Percentiles rank a stretch among this genome's conserved stretches.
These are phyloP conservation scores for Siderastrea siderea DNA, from an alignment of 92 coral and sea anemone species.

Conservation along the genomic window DNA sequence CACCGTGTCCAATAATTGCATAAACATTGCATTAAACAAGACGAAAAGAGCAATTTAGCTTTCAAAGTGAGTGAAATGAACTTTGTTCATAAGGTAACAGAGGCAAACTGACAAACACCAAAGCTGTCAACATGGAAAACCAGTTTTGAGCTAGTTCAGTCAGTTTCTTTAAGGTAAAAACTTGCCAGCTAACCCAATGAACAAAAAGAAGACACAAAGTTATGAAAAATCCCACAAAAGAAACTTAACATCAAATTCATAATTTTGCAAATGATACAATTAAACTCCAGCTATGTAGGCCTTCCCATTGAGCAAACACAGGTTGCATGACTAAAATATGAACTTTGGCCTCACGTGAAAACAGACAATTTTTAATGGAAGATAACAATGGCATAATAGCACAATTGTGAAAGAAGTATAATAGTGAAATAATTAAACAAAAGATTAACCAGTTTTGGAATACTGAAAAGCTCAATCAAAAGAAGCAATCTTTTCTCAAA, in stretches of 20 bases:
- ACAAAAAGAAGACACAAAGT: background rate
- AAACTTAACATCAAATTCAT: background rate
- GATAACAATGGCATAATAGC: background rate
- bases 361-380: background rate
- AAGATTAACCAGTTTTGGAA: background rate
- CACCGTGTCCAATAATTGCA: background rate
- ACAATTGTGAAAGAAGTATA: background rate
- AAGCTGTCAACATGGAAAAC: background rate
- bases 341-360: background rate
- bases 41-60: too few relatives aligned
- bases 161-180: background rate
- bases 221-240: background rate
- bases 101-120: background rate
- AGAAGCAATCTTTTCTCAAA: background rate
- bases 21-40: too few relatives aligned
- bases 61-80: background rate
- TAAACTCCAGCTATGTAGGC: background rate
- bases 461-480: background rate
- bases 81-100: background rate
- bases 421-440: background rate
- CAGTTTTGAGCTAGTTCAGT: background rate
- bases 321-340: conserved; percentile 10
- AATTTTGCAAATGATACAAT: background rate
- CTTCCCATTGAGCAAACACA: background rate
- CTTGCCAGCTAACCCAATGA: background rate